Conservation (phyloP, 2,113 vertebrate species). For the Toxostoma redivivum region DNA sequence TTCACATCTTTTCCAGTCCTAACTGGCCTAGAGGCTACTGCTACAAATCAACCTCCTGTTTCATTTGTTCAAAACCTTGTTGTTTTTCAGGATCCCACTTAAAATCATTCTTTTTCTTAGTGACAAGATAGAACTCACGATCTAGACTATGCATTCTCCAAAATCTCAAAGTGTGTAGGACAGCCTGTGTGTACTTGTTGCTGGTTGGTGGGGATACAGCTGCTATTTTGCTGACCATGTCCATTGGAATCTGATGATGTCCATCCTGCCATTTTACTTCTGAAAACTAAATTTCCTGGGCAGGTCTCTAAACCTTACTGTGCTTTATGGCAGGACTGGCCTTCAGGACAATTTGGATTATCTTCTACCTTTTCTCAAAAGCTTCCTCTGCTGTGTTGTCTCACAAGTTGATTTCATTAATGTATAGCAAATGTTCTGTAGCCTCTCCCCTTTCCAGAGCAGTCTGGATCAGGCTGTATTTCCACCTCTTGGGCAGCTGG, state of each 20-base stretch:
- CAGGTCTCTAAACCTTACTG: not conserved
- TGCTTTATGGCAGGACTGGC: not conserved
- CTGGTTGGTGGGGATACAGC: not conserved
- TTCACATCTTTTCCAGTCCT: not conserved
- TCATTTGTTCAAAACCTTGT: not conserved
- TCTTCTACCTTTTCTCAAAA: not conserved
- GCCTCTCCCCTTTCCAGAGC: not conserved
- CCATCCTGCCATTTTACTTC: not conserved
- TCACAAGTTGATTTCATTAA: not conserved
- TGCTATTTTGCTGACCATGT: not conserved
- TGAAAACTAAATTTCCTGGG: not conserved
- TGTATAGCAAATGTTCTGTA: not conserved
- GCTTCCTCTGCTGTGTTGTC: not conserved
- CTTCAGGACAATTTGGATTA: not conserved
- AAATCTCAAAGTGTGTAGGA: not conserved
- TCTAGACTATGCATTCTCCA: not conserved
- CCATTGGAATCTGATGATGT: not conserved
- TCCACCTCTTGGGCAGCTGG: not conserved
- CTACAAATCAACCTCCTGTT: not conserved
- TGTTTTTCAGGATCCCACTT: not conserved
- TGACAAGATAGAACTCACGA: not conserved
- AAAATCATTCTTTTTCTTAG: not conserved
- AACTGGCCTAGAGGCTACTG: not conserved
- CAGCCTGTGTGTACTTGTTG: not conserved
- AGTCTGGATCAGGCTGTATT: not conserved